Evolutionary conservation across 2,888 invertebrate species (phyloP), one percentile per base, ranked within the genome.

Genomic region (Lochmaea capreae): DNA sequence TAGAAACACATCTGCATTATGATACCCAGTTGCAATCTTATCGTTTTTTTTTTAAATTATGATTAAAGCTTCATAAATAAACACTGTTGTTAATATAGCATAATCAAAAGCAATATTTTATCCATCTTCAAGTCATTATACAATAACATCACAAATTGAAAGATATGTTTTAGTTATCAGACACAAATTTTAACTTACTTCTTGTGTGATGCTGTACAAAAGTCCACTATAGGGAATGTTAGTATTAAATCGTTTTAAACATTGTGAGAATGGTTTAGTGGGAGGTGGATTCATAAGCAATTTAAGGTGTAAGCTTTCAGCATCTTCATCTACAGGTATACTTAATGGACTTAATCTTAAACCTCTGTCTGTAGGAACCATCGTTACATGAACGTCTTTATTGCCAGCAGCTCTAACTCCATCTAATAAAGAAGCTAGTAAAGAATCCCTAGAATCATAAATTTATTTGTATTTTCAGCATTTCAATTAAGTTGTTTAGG

Each of bases 191-290:
- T 18, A 84, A n/a, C 94, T 92, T 90, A 97, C 98, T 88, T 99
- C 99, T 89, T 97, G 97, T 33, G 97, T 96, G 78, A 97, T 94
- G 80, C 98, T 97, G 88, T 99, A 98, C 78, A 97, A 92, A 66
- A 99, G 92, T 22, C 99, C 99, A 87, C 97, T 98, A 89, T 99
- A 99, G 3, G 99, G 97, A 82, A 98, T 93, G 88, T 99, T 99
- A 65, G 97, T 95, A 89, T 99, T 99, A 88, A 99, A 99, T 76
- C 99, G 90, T 80, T 95, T 93, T 26, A 99, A 92, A 80, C 97
- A 94, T 85, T 97, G 96, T 33, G 92, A 87, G 83, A 94, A 93
- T 6, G 90, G 87, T 86, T 91, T 90, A 57, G 90, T 89, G 26
- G 90, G 91, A 76, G 93, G 92, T 49, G 90, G 90, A 81, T 91